A percentile compares a stretch with the other conserved stretches of the same genome.
phyloP scores from a whole-genome alignment of 64 coral and sea anemone species.

The Pachyseris speciosa region DNA sequence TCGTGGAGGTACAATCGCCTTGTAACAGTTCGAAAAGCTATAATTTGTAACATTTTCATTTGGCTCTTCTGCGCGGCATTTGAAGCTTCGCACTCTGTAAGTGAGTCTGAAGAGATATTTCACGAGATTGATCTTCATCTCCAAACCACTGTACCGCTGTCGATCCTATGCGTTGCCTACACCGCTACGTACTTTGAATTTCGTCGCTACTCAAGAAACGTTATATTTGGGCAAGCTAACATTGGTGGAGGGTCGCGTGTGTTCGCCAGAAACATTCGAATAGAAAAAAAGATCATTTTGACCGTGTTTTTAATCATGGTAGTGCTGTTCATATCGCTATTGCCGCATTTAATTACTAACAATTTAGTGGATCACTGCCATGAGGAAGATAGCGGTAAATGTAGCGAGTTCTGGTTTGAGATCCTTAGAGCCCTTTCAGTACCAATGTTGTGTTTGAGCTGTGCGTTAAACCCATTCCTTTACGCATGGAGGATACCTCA shows the following conservation, averaged over 20 bases:
- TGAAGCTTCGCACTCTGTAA: conserved; percentile 61
- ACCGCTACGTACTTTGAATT: conserved; percentile 73
- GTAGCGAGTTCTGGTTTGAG: conserved; percentile 25
- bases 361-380: conserved; percentile 40
- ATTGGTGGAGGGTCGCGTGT: background rate
- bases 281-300: conserved; percentile 71
- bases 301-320: conserved; percentile 62
- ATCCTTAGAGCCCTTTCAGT: conserved; percentile 20
- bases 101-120: conserved; percentile 18
- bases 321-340: conserved; percentile 67
- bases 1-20: conserved; percentile 60
- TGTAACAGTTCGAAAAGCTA: conserved; percentile 35
- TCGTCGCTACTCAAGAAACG: conserved; percentile 72
- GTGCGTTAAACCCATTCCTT: conserved; percentile 67
- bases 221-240: conserved; percentile 9
- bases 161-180: background rate
- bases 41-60: conserved; percentile 23
- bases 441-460: conserved; percentile 62
- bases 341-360: conserved; percentile 59
- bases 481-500: conserved; percentile 75
- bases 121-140: conserved; percentile 72
- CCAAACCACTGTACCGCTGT: conserved; percentile 71
- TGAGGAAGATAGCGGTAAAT: conserved; percentile 3
- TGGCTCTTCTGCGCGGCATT: conserved; percentile 60
- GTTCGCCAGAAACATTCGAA: conserved; percentile 37